Base-by-base conservation (phyloP, 2,888 invertebrate species). In the Microdon myrmicae region DNA sequence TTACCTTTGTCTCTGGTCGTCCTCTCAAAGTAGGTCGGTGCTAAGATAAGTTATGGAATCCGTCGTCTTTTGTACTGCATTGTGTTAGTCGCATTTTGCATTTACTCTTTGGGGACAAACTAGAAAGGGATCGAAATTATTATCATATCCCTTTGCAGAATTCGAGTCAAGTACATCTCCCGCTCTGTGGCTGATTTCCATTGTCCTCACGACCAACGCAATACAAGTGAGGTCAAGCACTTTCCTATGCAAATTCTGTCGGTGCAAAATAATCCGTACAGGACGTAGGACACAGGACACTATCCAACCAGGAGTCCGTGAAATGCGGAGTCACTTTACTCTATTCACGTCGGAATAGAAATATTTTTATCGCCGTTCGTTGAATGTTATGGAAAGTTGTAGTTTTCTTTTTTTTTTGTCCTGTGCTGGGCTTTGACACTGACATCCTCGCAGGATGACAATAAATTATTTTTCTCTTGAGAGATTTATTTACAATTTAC, bases 151-250 rank as follows among this genome's bases (percentile, higher is more conserved):
- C 17, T 12, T 28, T 10, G 7, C 22, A 19, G 23, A 32, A 60
- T 43, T 8, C 48, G 45, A 49, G 44, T 61, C 61, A 61, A 61
- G 61, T 56, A 45, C 56, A 61, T 56, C 56, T 41, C 55, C n/a
- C n/a, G 39, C 39, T 49, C 29, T 20, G 39, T 26, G n/a, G n/a
- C n/a, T n/a, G 56, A 51, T 35, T 39, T 39, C n/a, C 22, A 37
- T 44, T 38, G 20, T 35, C 34, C 31, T 39, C 48, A 23, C 43
- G 26, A 13, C 17, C n/a, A n/a, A n/a, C n/a, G n/a, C n/a, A n/a
- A 44, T 20, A 22, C 13, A 12, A 31, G 10, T 22, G 35, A 28
- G 43, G 48, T 25, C 31, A 49, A 43, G 37, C 35, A 22, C 38
- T 38, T 37, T 31, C n/a, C 17, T 51, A 53, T 64, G 58, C 14